Percentiles rank a stretch among this genome's conserved stretches.
phyloP scores from a whole-genome alignment of 2,888 invertebrate species.

The Oxycera nigricornis region DNA sequence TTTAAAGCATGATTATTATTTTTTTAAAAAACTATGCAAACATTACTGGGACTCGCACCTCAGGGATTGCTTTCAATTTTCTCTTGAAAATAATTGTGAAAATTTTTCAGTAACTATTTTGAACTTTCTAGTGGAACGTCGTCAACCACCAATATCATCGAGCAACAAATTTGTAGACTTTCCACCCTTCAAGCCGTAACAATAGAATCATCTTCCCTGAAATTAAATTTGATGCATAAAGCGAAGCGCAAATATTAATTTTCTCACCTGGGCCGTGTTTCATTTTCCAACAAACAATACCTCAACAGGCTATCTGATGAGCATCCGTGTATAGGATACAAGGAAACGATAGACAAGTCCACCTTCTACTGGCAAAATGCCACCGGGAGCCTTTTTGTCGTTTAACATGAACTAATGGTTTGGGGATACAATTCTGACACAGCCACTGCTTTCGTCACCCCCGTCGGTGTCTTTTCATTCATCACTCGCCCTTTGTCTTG shows the following conservation, averaged over 20 bases:
- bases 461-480: constrained; percentile 24
- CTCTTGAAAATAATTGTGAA: too few relatives aligned
- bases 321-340: background rate
- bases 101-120: too few relatives aligned
- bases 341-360: background rate
- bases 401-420: background rate
- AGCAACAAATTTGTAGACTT: too few relatives aligned
- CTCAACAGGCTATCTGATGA: background rate
- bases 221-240: too few relatives aligned
- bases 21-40: too few relatives aligned
- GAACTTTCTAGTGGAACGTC: too few relatives aligned
- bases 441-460: background rate
- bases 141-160: too few relatives aligned
- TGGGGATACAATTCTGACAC: background rate
- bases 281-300: background rate
- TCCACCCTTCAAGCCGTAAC: too few relatives aligned
- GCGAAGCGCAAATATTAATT: constrained; percentile 43
- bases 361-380: background rate
- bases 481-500: constrained; percentile 36
- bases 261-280: constrained; percentile 37
- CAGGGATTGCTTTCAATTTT: too few relatives aligned
- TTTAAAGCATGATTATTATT: too few relatives aligned
- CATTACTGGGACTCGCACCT: too few relatives aligned
- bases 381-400: background rate
- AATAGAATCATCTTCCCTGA: too few relatives aligned